Base-by-base conservation (phyloP, 2,888 invertebrate genomes). In the Chouioia cunea region DNA sequence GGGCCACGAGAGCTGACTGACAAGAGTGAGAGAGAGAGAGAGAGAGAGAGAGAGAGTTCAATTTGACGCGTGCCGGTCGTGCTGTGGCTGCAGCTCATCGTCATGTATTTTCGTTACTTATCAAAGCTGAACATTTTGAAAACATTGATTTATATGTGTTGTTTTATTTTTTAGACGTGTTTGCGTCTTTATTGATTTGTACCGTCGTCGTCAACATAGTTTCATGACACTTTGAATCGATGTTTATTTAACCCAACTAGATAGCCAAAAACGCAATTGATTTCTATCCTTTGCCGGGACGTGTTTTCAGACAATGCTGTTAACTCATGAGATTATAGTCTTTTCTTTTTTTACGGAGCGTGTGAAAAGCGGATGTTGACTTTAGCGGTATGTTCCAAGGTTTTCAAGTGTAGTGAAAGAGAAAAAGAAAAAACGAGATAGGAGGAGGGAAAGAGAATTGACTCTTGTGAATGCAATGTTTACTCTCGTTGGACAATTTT, bases 261-360 rank as follows among this genome's bases (percentile, higher is more conserved):
- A n/a, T n/a, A n/a, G n/a, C n/a, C n/a, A n/a, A n/a, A n/a, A n/a
- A n/a, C n/a, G n/a, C n/a, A n/a, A n/a, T n/a, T n/a, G n/a, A n/a
- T 60, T 70, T 71, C 59, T 36, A 22, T 50, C 16, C 20, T 53
- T n/a, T n/a, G n/a, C 59, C 22, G 14, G 52, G 62, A 63, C 71
- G 74, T 78, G 76, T 77, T 36, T 36, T 70, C 73, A 77, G 77
- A 77, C 80, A 78, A 80, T 78, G 73, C 75, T 77, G 76, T 79
- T 79, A 79, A 80, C 78, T 77, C 76, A 78, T 72, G 77, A 50
- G 69, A 69, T 69, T 58, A 64, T 69, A 18, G 27, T 47, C 10
- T 50, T 50, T 50, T 50, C 54, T 54, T 43, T n/a, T 44, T 47
- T 43, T 36, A 56, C 23, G n/a, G 36, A n/a, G 10, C 16, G 47